Evolutionary conservation across 1,140 invertebrate species (phyloP).

Genomic region (Anastrepha obliqua): DNA sequence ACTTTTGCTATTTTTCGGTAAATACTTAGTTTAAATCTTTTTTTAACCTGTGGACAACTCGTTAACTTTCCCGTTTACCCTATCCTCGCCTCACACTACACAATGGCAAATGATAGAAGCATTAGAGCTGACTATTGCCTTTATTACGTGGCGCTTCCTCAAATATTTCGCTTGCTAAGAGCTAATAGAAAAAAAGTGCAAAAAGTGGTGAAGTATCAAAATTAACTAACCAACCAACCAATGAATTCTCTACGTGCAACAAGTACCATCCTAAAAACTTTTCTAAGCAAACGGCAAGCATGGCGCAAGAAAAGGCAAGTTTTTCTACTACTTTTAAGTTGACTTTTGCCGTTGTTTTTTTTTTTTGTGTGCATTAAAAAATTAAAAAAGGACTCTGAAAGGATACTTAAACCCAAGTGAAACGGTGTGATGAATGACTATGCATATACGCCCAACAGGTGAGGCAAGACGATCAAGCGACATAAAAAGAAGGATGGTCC

Average conservation of each 20-base stretch:
- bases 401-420: background rate
- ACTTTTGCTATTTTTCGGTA: too few relatives aligned
- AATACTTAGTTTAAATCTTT: too few relatives aligned
- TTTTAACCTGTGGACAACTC: too few relatives aligned
- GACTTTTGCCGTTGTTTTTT: background rate
- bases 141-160: background rate
- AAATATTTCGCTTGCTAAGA: background rate
- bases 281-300: constrained; percentile 29
- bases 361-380: background rate
- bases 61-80: too few relatives aligned
- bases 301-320: background rate
- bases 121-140: background rate
- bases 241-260: background rate
- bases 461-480: background rate
- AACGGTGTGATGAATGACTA: constrained; percentile 18
- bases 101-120: background rate
- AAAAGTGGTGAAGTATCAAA: background rate
- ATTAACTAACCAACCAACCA: background rate
- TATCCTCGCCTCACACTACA: background rate
- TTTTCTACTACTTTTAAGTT: background rate
- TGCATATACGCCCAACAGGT: background rate
- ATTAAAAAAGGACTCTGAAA: background rate
- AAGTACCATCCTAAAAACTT: constrained; percentile 3
- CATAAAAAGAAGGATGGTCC: background rate
- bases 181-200: background rate